Base-by-base conservation (phyloP, 2,113 vertebrate species). In the Podarcis cretensis region DNA sequence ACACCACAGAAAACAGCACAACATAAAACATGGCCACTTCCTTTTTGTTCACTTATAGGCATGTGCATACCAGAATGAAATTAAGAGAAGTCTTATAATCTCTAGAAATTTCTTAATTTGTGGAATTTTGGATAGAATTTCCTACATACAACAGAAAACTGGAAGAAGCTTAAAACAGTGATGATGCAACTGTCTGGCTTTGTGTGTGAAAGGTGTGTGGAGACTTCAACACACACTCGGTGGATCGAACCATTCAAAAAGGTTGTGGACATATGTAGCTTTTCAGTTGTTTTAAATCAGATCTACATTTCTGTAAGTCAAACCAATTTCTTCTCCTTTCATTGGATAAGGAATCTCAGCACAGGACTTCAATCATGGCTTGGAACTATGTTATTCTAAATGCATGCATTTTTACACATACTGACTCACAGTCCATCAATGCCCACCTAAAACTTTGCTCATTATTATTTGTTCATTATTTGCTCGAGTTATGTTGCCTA, bases 11-110 rank as follows among this genome's bases (percentile, higher is more conserved):
- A 66, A 79, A n/a, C 14, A 68, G 13, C 78, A 14, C 30, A 79
- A 43, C 59, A 30, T 16, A 32, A 35, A 75, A 87, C 1, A 75
- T 0, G 1, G 57, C 30, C 40, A 92, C 3, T 63, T 30, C 0
- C 14, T 59, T 91, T 90, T 35, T 1, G 85, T 77, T 71, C 35
- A 88, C 18, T 80, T 68, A 69, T 23, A 68, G 85, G 74, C 32
- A 59, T 69, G 2, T 21, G 16, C 10, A 6, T 30, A 37, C 59
- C n/a, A 68, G 16, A n/a, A 14, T 25, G 1, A 7, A 78, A 4
- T 3, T 65, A 40, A 59, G 66, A 75, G 37, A 13, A 89, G 87
- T 30, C 57, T 85, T 59, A 79, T 89, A 74, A 32, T 87, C 7
- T 66, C 35, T 32, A 66, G 21, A 65, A 80, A 87, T 25, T 32